A percentile compares a stretch with the other conserved stretches of the same genome.
These are phyloP conservation scores for Hozukius guyotensis DNA, from an alignment of 2,797 vertebrate species.

Conservation along the genomic window DNA sequence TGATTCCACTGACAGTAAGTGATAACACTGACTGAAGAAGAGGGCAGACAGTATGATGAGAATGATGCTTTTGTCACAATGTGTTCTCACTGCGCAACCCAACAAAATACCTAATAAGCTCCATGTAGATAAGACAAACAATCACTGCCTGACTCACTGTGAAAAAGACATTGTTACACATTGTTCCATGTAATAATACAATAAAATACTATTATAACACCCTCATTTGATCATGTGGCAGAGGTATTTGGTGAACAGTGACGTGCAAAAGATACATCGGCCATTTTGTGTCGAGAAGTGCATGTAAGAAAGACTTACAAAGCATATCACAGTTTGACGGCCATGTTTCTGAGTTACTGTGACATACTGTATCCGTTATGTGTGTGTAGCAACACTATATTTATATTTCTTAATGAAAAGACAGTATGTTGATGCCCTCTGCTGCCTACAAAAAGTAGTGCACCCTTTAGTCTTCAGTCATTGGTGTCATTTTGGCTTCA, in stretches of 20 bases:
- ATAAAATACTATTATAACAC: constrained; percentile 70
- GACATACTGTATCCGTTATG: constrained; percentile 19
- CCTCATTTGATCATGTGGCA: constrained; percentile 50
- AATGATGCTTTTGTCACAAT: constrained; percentile 45
- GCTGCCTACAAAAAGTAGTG: constrained; percentile 39
- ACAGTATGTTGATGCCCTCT: constrained; percentile 52
- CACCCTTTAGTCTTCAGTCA: constrained; percentile 4
- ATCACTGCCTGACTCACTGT: constrained; percentile 79
- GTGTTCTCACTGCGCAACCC: constrained; percentile 36
- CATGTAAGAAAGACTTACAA: constrained; percentile 36
- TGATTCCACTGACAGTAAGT: constrained; percentile 41
- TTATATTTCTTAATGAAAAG: neutral
- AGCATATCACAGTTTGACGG: constrained; percentile 19
- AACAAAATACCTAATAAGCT: constrained; percentile 41
- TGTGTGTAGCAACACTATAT: constrained; percentile 20
- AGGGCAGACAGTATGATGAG: constrained; percentile 18
- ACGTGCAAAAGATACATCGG: constrained; percentile 9
- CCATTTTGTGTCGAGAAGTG: neutral
- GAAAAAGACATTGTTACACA: constrained; percentile 67
- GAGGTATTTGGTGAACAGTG: constrained; percentile 47
- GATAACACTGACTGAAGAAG: constrained; percentile 25
- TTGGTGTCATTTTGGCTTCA: constrained; percentile 7
- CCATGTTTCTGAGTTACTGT: constrained; percentile 25
- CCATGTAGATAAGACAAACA: constrained; percentile 58
- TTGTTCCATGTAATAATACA: constrained; percentile 70